Base-by-base conservation (phyloP, 2,888 invertebrate genomes). In the Melipona bicolor region DNA sequence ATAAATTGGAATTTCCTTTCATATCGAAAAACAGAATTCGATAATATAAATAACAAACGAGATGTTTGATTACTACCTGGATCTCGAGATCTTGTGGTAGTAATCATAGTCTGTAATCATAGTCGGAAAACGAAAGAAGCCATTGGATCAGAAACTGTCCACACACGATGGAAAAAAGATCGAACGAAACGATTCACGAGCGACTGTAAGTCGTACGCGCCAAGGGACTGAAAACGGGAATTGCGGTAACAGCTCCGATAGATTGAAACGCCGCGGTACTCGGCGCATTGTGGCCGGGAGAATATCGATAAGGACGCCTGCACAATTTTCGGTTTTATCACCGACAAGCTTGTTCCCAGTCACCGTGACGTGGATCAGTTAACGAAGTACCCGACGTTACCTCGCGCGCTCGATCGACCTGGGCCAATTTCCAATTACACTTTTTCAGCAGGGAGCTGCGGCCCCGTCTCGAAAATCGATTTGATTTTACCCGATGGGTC, bases 271-370 rank as follows among this genome's bases (percentile, higher is more conserved):
- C 52, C 54, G n/a, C 65, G 36, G 43, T 36, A 43, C 70, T 24
- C n/a, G 50, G 21, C n/a, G 81, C 67, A 68, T 68, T 72, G 81
- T 68, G 54, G 71, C 13, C 65, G 65, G 19, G 50, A 3, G 59
- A 59, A 61, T 70, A 50, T 68, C 72, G 72, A 79, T 81, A 81
- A 80, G 72, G 67, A 27, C 72, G 72, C 32, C 72, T 43, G 81
- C 54, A 64, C 69, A 72, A 81, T 81, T 80, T 79, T 80, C 81
- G 72, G 72, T 80, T 80, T 80, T 80, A 80, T 80, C 81, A 59
- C 54, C 61, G 67, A 54, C 71, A 67, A 72, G 61, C 81, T 73
- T 81, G 82, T 76, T 71, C 75, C 74, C 74, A 32, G 64, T 67
- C 81, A 70, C 81, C 56, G 81, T 74, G 81, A 72, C 80, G 72